These are phyloP conservation scores for Macrosiphum euphorbiae DNA, from an alignment of 2,888 invertebrate species.

Conservation along the genomic window DNA sequence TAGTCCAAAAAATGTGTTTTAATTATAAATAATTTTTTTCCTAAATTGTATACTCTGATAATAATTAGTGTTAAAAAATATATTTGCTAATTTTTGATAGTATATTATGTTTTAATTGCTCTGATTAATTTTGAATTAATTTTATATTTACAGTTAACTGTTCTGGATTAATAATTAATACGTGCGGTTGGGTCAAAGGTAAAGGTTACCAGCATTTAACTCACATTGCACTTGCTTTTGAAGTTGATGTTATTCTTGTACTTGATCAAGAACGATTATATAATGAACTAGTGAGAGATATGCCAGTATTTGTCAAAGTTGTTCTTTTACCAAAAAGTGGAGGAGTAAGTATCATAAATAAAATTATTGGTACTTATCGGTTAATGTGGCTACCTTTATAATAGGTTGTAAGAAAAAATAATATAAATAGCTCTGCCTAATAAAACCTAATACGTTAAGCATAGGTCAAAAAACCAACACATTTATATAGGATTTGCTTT, in stretches of 20 bases:
- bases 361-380: background rate
- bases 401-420: background rate
- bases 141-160: conserved; percentile 76
- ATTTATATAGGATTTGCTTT: background rate
- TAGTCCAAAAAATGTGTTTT: background rate
- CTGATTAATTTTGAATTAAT: background rate
- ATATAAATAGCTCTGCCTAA: background rate
- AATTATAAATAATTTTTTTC: background rate
- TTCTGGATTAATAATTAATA: conserved; percentile 95
- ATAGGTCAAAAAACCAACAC: background rate
- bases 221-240: conserved; percentile 92
- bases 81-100: background rate
- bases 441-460: background rate
- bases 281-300: conserved; percentile 92
- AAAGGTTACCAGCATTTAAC: conserved; percentile 89
- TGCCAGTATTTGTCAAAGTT: conserved; percentile 94
- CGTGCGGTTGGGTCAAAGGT: conserved; percentile 97
- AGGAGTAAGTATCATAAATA: conserved; percentile 78
- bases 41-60: background rate
- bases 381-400: background rate
- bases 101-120: background rate
- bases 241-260: conserved; percentile 95
- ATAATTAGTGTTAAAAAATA: background rate
- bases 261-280: conserved; percentile 96
- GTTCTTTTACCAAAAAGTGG: conserved; percentile 95